phyloP scores from a whole-genome alignment of 2,113 vertebrate species.

The Cyanistes caeruleus region DNA sequence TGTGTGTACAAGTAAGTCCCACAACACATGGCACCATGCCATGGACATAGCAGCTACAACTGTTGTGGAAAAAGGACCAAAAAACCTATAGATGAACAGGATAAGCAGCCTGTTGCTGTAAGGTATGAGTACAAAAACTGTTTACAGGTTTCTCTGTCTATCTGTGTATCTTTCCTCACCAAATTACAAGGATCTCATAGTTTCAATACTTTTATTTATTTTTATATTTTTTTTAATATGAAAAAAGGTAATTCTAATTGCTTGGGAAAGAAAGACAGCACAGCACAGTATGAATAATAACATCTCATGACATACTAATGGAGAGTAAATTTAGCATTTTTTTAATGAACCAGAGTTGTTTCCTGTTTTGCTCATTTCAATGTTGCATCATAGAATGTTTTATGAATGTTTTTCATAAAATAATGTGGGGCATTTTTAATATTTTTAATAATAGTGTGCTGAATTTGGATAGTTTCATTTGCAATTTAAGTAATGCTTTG shows the following conservation, averaged over 20 bases:
- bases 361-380: conserved; percentile 39
- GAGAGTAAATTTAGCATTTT: conserved; percentile 36
- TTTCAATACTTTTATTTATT: not conserved
- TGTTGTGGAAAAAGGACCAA: not conserved
- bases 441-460: conserved; percentile 50
- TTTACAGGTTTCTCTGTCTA: not conserved
- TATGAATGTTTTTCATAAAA: conserved; percentile 45
- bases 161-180: not conserved
- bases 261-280: not conserved
- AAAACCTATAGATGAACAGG: not conserved
- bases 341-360: conserved; percentile 3
- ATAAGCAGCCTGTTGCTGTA: not conserved
- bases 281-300: not conserved
- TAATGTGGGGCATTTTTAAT: conserved; percentile 46
- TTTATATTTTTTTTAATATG: not conserved
- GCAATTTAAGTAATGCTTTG: conserved; percentile 68
- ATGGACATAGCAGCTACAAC: not conserved
- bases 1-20: not conserved
- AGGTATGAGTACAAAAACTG: not conserved
- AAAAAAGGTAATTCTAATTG: not conserved
- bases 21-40: not conserved
- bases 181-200: not conserved
- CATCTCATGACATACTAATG: not conserved
- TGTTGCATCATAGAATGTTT: conserved; percentile 47
- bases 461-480: conserved; percentile 64